Conservation (phyloP, 2,113 vertebrate genomes). For the Pleuronectes platessa region DNA sequence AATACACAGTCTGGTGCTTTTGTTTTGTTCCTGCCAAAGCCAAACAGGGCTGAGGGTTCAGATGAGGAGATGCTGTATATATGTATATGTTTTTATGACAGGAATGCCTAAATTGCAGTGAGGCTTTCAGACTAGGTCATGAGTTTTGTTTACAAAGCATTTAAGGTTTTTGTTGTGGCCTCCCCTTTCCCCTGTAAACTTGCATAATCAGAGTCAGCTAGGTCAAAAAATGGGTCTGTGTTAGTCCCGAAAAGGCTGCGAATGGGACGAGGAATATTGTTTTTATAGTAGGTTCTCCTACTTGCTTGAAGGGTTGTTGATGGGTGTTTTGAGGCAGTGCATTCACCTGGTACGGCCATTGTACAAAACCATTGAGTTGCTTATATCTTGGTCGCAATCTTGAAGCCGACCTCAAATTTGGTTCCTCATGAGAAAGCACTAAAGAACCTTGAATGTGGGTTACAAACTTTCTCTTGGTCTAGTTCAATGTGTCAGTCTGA, state of each 20-base stretch:
- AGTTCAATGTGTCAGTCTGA: slow-evolving; percentile 17
- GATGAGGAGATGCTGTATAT: slow-evolving; percentile 17
- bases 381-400: neutral
- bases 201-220: slow-evolving; percentile 53
- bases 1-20: slow-evolving; percentile 36
- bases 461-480: slow-evolving; percentile 12
- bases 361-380: no score
- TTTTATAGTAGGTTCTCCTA: neutral
- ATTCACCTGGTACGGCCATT: neutral
- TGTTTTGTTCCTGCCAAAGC: slow-evolving; percentile 45
- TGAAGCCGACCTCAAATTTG: neutral
- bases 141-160: slow-evolving; percentile 47
- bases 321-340: neutral
- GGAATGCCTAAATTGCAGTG: slow-evolving; percentile 20
- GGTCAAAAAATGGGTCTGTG: neutral
- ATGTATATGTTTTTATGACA: slow-evolving; percentile 27
- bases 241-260: slow-evolving; percentile 26
- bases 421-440: slow-evolving; percentile 19
- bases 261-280: neutral
- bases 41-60: neutral
- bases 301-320: neutral
- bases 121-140: slow-evolving; percentile 32
- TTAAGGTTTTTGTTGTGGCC: slow-evolving; percentile 31
- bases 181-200: slow-evolving; percentile 23
- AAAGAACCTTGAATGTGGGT: slow-evolving; percentile 20